Percentiles rank a stretch among this genome's conserved stretches.
Conservation (phyloP, 2,797 vertebrate species). For the Australoheros facetus region DNA sequence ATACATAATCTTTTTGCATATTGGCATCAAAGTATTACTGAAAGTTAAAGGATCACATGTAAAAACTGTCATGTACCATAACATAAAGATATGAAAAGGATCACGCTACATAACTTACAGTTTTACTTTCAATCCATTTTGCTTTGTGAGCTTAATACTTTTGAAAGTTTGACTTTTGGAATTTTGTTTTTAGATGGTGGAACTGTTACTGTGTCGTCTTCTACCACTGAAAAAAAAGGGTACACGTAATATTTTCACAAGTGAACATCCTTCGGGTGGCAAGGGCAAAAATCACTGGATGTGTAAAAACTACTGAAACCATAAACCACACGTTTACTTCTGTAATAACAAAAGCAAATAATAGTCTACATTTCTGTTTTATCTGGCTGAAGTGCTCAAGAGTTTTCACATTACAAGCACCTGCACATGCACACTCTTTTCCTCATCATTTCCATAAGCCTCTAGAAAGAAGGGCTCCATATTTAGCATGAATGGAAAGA, state of each 20-base stretch:
- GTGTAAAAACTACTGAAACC: background rate
- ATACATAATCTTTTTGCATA: background rate
- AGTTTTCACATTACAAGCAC: constrained; percentile 22
- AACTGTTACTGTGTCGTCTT: background rate
- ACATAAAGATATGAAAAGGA: background rate
- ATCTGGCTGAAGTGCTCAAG: constrained; percentile 19
- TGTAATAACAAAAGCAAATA: background rate
- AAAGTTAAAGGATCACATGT: too few species aligned
- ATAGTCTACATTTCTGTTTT: constrained; percentile 13
- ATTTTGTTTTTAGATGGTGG: background rate
- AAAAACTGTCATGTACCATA: background rate
- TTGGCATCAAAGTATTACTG: background rate
- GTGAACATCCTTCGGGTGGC: background rate
- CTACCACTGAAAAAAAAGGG: background rate
- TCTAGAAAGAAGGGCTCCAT: background rate
- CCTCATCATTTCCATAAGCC: background rate
- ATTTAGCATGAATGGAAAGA: background rate
- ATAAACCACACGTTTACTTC: background rate
- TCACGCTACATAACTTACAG: too few species aligned
- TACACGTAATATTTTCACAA: background rate
- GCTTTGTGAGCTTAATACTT: background rate
- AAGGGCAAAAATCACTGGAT: background rate
- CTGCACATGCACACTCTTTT: background rate
- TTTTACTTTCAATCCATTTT: background rate
- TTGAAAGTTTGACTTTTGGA: background rate